Conservation (phyloP, 2,113 vertebrate genomes). For the Chascanopsetta lugubris region DNA sequence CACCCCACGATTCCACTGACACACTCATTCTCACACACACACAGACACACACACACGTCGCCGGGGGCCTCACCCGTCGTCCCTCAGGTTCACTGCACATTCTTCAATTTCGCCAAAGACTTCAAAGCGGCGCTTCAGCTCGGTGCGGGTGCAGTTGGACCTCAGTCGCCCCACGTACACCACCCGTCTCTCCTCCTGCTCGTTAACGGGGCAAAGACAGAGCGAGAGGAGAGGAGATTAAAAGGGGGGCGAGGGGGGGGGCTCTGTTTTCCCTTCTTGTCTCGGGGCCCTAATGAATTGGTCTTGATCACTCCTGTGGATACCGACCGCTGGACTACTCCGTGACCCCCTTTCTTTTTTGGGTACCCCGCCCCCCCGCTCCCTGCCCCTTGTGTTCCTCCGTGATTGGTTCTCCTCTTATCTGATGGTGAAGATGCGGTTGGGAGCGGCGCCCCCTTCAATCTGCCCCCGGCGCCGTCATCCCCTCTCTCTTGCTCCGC, state of each 20-base stretch:
- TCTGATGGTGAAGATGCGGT: slow-evolving; percentile 67
- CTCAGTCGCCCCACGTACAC: slow-evolving; percentile 96
- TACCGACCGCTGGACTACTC: slow-evolving; percentile 38
- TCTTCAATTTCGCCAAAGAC: slow-evolving; percentile 99
- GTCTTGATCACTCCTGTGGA: slow-evolving; percentile 65
- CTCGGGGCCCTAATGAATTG: slow-evolving; percentile 64
- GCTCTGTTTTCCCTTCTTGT: slow-evolving; percentile 54
- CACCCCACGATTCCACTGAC: neutral
- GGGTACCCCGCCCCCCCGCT: slow-evolving; percentile 32
- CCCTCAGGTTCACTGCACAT: slow-evolving; percentile 93
- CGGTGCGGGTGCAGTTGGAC: slow-evolving; percentile 90
- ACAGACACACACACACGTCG: slow-evolving; percentile 20
- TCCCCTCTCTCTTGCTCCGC: slow-evolving; percentile 68
- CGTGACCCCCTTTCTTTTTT: slow-evolving; percentile 30
- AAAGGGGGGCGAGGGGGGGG: slow-evolving; percentile 49
- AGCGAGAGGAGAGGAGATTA: slow-evolving; percentile 59
- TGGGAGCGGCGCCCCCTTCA: slow-evolving; percentile 58
- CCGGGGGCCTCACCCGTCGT: slow-evolving; percentile 90
- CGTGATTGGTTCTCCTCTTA: slow-evolving; percentile 67
- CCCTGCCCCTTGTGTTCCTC: slow-evolving; percentile 53
- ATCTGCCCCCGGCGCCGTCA: slow-evolving; percentile 65
- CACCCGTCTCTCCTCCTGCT: slow-evolving; percentile 95
- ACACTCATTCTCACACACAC: slow-evolving; percentile 24
- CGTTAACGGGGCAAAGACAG: slow-evolving; percentile 61
- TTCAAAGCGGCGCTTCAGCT: slow-evolving; percentile 97